Conservation (phyloP, 2,797 vertebrate species). For the Hemitrygon akajei region DNA sequence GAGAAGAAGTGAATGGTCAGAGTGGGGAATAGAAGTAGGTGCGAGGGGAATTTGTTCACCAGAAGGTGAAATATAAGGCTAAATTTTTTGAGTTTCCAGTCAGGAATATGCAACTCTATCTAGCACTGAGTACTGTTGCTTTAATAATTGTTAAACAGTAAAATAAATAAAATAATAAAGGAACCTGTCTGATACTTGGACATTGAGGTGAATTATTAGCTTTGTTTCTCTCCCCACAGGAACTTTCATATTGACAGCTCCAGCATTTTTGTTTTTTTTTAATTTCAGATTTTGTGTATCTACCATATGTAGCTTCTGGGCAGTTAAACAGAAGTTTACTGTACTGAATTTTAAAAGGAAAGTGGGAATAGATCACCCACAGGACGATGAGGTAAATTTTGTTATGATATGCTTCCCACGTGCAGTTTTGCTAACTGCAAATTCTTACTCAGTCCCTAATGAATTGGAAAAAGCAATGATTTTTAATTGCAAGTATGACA, state of each 20-base stretch:
- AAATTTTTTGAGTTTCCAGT: not conserved
- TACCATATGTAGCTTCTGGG: no score
- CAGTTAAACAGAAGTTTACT: not conserved
- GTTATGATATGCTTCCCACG: not conserved
- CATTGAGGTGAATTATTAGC: no score
- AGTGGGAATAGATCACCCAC: not conserved
- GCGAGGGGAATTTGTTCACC: no score
- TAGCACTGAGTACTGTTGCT: not conserved
- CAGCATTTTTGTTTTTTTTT: no score
- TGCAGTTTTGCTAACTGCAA: not conserved
- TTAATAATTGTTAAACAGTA: not conserved
- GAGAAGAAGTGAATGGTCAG: no score
- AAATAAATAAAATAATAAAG: no score
- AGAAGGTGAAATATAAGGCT: no score
- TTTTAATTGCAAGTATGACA: not conserved
- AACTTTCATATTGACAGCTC: no score
- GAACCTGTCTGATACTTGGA: no score
- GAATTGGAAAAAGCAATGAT: not conserved
- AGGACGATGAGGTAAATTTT: not conserved
- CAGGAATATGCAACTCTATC: not conserved
- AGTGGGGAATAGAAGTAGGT: no score
- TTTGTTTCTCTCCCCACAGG: no score
- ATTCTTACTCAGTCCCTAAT: not conserved
- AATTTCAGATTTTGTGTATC: no score
- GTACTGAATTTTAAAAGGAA: not conserved